phyloP scores from a whole-genome alignment of 2,113 vertebrate genomes.

The Tympanuchus pallidicinctus region DNA sequence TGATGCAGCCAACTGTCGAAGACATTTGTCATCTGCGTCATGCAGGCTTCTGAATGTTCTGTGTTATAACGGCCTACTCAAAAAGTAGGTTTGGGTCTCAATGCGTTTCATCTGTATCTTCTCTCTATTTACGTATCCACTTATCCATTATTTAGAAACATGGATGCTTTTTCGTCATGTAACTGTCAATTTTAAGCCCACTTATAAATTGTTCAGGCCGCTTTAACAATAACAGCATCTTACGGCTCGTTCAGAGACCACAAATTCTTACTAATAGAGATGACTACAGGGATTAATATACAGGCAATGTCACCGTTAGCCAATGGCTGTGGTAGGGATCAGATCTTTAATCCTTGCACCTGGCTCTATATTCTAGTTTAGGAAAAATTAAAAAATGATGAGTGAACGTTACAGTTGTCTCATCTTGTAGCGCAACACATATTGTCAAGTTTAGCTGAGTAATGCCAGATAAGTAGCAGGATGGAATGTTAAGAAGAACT shows the following conservation, averaged over 20 bases:
- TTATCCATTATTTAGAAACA: not conserved
- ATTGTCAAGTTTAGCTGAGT: not conserved
- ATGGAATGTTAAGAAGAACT: not conserved
- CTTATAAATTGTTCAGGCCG: not conserved
- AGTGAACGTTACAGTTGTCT: not conserved
- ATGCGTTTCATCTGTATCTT: not conserved
- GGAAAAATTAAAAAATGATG: not conserved
- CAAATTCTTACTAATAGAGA: not conserved
- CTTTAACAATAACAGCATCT: not conserved
- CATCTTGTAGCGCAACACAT: not conserved
- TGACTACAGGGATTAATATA: not conserved
- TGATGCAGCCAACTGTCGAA: not conserved
- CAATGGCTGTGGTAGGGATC: not conserved
- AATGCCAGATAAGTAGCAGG: not conserved
- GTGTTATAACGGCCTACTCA: not conserved
- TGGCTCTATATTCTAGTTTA: not conserved
- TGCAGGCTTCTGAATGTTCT: not conserved
- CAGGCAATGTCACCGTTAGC: not conserved
- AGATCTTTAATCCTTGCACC: not conserved
- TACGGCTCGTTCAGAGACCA: not conserved
- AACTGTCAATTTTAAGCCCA: not conserved
- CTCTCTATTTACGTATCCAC: not conserved
- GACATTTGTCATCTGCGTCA: not conserved
- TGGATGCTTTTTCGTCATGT: not conserved
- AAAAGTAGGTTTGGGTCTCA: not conserved